Conservation (phyloP, 2,888 invertebrate genomes). For the Nomada ruficornis region DNA sequence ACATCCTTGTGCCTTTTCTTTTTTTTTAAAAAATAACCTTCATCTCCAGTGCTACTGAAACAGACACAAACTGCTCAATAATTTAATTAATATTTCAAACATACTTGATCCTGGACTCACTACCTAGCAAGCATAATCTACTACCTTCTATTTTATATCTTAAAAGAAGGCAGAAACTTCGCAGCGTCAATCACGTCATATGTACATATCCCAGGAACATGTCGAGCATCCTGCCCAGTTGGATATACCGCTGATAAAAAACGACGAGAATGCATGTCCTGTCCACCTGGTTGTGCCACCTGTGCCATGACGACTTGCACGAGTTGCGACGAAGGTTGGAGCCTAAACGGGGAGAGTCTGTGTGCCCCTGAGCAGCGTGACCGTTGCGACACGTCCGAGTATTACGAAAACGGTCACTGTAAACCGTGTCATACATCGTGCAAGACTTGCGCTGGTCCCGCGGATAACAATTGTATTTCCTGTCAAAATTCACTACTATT, state of each 20-base stretch:
- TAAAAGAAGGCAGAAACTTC: too few species aligned
- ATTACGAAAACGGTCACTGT: conserved; percentile 90
- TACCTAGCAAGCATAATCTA: too few species aligned
- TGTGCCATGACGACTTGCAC: conserved; percentile 91
- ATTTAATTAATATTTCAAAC: too few species aligned
- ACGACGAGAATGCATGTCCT: conserved; percentile 91
- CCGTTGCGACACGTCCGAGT: conserved; percentile 88
- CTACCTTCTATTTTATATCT: too few species aligned
- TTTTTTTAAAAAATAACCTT: too few species aligned
- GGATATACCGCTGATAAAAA: conserved; percentile 92
- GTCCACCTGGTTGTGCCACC: conserved; percentile 91
- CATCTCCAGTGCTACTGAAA: too few species aligned
- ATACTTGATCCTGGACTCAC: too few species aligned
- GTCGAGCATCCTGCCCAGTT: conserved; percentile 89
- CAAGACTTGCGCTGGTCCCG: conserved; percentile 92
- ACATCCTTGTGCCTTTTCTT: too few species aligned
- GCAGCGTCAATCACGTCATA: too few species aligned
- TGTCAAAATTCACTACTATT: conserved; percentile 90
- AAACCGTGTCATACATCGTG: conserved; percentile 91
- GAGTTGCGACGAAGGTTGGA: conserved; percentile 91
- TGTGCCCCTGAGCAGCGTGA: conserved; percentile 90
- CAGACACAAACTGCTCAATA: too few species aligned
- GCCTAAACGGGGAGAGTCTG: conserved; percentile 90
- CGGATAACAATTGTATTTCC: conserved; percentile 90
- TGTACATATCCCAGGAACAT: conserved; percentile 85